Conservation (phyloP, 2,797 vertebrate genomes). For the Bovichtus variegatus region DNA sequence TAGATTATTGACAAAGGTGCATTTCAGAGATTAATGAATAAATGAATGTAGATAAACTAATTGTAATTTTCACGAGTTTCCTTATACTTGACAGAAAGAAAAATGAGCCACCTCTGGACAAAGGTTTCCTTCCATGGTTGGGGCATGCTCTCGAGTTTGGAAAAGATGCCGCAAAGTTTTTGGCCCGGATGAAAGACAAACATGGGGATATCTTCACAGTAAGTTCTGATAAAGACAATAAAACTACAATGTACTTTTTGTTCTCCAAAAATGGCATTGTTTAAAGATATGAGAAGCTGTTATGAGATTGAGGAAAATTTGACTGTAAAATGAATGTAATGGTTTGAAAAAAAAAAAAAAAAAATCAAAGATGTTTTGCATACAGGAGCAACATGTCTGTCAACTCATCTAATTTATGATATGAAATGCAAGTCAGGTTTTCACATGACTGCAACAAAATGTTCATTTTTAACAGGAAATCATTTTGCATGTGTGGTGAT, state of each 20-base stretch:
- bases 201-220: slow-evolving; percentile 94
- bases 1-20: not conserved
- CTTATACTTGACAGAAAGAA: slow-evolving; percentile 73
- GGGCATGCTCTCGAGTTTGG: slow-evolving; percentile 90
- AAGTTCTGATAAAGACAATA: slow-evolving; percentile 50
- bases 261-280: not conserved
- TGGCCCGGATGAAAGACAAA: slow-evolving; percentile 89
- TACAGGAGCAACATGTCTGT: not conserved
- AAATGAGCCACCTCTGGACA: slow-evolving; percentile 91
- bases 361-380: not conserved
- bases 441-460: not conserved
- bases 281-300: not conserved
- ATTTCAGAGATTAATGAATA: slow-evolving; percentile 27
- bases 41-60: slow-evolving; percentile 3
- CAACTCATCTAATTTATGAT: not conserved
- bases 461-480: not conserved
- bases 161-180: slow-evolving; percentile 88
- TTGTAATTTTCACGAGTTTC: slow-evolving; percentile 10
- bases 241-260: not conserved
- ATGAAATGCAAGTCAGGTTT: not conserved
- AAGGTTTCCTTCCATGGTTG: slow-evolving; percentile 89
- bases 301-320: not conserved
- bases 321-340: not conserved
- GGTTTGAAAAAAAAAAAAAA: not conserved
- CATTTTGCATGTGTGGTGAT: not conserved